Evolutionary conservation across 2,113 vertebrate species (phyloP), one percentile per base, ranked within the genome.

Genomic region (Chloroceryle aenea): DNA sequence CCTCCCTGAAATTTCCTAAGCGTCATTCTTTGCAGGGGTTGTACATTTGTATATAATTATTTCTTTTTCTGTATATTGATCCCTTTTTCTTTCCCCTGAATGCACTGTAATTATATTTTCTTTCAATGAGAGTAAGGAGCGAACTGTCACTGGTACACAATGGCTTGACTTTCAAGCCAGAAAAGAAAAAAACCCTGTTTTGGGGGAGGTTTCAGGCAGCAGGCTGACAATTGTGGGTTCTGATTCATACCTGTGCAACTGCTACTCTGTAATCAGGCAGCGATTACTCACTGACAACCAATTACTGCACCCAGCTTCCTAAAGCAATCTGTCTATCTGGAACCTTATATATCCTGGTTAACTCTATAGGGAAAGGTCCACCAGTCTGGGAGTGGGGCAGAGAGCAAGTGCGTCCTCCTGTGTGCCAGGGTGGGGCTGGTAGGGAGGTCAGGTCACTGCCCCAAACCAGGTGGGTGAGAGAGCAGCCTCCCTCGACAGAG

Each of bases 221-320:
- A 2, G 50, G 78, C 83, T 93, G 92, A 52, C 95, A 96, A 80
- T 85, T 95, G 85, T 13, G 9, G 92, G 89, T 93, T 96, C 95
- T 97, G 95, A 96, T 97, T 97, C 97, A 97, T 85, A 97, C 96
- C 97, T 97, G 89, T 87, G 91, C 74, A 95, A 89, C 76, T 6
- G 10, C 91, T 94, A 73, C 93, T 90, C 86, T 92, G 87, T 85
- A 97, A 97, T 96, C 95, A 96, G 71, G 74, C 71, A 50, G 36
- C 4, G 29, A 92, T 97, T 94, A 97, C 89, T 96, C 97, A 97
- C 84, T 2, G 3, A 48, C 87, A 94, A 25, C 74, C 92, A 92
- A 91, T 95, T 97, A 92, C 81, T 7, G 5, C 7, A 7, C 80
- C 32, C 23, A 3, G 63, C 82, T 92, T 97, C 91, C 96, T 72